Percentiles rank a stretch among this genome's conserved stretches.
These are phyloP conservation scores for Formica exsecta DNA, from an alignment of 1,140 invertebrate genomes.

Conservation along the genomic window DNA sequence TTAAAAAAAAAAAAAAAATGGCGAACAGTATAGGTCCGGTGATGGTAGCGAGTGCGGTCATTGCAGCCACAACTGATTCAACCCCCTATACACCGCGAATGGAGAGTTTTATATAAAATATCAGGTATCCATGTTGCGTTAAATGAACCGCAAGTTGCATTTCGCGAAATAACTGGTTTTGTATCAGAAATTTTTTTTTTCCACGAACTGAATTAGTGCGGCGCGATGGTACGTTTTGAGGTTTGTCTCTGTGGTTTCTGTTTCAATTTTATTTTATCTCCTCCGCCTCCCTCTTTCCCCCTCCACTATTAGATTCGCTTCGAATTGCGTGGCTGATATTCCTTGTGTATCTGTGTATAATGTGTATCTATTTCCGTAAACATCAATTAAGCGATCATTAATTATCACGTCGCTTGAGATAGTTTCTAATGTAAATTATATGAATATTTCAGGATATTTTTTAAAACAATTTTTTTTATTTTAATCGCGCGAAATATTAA, in stretches of 20 bases:
- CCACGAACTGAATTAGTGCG: constrained; percentile 43
- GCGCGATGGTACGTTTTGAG: constrained; percentile 28
- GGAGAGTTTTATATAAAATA: constrained; percentile 60
- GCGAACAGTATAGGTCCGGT: background rate
- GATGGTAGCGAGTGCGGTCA: constrained; percentile 3
- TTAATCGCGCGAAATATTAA: background rate
- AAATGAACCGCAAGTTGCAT: constrained; percentile 58
- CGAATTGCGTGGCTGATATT: background rate
- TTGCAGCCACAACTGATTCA: constrained; percentile 28
- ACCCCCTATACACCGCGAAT: background rate
- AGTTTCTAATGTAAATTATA: background rate
- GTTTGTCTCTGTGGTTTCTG: constrained; percentile 23
- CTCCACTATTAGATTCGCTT: constrained; percentile 10
- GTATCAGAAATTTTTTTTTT: constrained; percentile 43
- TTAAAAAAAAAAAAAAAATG: constrained; percentile 19
- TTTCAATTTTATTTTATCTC: constrained; percentile 47
- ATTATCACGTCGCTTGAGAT: too few relatives aligned
- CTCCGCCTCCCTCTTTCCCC: background rate
- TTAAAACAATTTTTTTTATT: background rate
- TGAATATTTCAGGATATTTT: background rate
- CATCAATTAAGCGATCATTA: constrained; percentile 9
- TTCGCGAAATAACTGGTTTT: constrained; percentile 56
- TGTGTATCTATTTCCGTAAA: too few relatives aligned
- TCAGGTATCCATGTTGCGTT: constrained; percentile 40
- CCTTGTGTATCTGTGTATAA: too few relatives aligned